Base-by-base conservation (phyloP, 1,140 invertebrate species). In the Neuroterus valhalla region DNA sequence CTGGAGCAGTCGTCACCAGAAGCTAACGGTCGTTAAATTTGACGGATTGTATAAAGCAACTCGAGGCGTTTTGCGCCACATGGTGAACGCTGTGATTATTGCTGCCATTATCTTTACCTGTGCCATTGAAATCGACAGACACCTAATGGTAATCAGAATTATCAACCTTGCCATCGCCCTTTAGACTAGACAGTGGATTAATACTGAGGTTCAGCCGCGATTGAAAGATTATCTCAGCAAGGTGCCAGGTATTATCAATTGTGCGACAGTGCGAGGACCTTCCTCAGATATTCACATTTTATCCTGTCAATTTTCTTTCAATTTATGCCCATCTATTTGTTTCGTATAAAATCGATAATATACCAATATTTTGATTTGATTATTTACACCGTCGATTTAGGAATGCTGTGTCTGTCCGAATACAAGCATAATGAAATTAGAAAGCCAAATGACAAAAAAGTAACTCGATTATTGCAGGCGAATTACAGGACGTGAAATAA, bases 101-200 rank as follows among this genome's bases (percentile, higher is more conserved):
- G 62, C 68, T 52, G 38, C 71, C 71, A 68, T 79, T 70, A 42
- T 74, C 50, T 77, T 77, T 75, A 52, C 68, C 62, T 66, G 44
- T 45, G 17, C 68, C 5, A 55, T 15, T 46, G 50, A 73, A 71
- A 78, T 76, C 76, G 73, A 52, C 72, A 71, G 26, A 23, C 52
- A 12, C 21, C 23, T 55, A 26, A 31, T 23, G 52, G 52, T 55
- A 55, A 55, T 55, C 26, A 55, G 52, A 55, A 23, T 68, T 68
- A 76, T 81, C 76, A 38, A 72, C 67, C 69, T 74, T 76, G 76
- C 45, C 21, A 48, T 75, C 74, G 66, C 74, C 66, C 70, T 78
- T 74, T 80, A 75, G 31, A 38, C 31, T 10, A 38, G 31, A 38
- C 31, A 38, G 55, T 66, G 70, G 17, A 74, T 78, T 77, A 81